Base-by-base conservation (phyloP, 2,113 vertebrate genomes). In the Elgaria multicarinata region DNA sequence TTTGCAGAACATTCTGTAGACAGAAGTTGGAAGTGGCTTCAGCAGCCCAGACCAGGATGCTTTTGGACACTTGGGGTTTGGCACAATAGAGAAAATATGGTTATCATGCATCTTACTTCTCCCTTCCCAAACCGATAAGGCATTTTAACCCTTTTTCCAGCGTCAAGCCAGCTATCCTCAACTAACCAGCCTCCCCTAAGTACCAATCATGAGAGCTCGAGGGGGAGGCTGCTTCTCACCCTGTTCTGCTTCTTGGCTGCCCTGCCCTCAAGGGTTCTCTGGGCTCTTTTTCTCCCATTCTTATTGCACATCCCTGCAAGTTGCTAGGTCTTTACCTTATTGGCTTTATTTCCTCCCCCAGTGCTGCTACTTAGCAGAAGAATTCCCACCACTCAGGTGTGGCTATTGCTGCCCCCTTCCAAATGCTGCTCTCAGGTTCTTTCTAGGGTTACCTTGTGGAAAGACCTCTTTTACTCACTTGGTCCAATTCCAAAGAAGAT, bases 401-500 rank as follows among this genome's bases (percentile, higher is more conserved):
- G 62, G 16, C 18, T 24, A 20, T 24, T 31, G 67, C 36, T 62
- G 55, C 55, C 36, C n/a, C 36, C 58, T 28, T 20, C 13, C 2
- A 50, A 58, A 36, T 22, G 79, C 44, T 80, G n/a, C 46, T n/a
- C 9, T 50, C 46, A 50, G 46, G 4, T 50, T 50, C 46, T 8
- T 8, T 8, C 46, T 50, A 6, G 28, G 2, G 31, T 58, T 8
- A 14, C 33, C 14, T 20, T 46, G 42, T 1, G 13, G 46, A 13
- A 69, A 39, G 5, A 31, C 50, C 28, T 39, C 36, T 24, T 44
- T 3, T 78, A 81, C 86, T 1, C 90, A 98, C 97, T 94, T 86
- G 97, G 97, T 84, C 97, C 97, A 78, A 90, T 81, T 39, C 96
- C 92, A 91, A 96, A 98, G 89, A 94, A 94, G 83, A 95, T 89